Evolutionary conservation across 1,140 invertebrate genomes (phyloP), one percentile per base, ranked within the genome.

Genomic region (Diorhabda sublineata): DNA sequence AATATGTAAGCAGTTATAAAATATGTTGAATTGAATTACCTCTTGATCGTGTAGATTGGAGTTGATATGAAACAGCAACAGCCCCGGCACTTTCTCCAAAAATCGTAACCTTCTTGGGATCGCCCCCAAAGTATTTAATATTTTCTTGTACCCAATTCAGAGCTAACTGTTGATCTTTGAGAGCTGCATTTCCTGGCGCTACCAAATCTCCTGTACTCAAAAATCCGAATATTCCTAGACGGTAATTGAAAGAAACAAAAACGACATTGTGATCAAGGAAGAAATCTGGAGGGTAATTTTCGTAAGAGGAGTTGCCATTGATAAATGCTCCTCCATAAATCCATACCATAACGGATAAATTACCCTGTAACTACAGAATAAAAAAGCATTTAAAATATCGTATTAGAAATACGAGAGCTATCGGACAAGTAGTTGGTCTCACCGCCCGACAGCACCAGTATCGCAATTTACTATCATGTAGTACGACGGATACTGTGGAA

Each of bases 311-410:
- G 1, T 85, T 86, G 3, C 90, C 89, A 66, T 83, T 82, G 5
- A 86, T 83, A 71, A 91, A 91, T 3, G 85, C 86, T 2, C 92
- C 92, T 0, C 91, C 91, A 77, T 93, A 88, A 41, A 94, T 85
- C 86, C 87, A 94, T 2, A 92, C 85, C 69, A 71, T 71, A 2
- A 67, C 66, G 5, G 69, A 44, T 11, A 60, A 41, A 41, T 64
- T 64, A 57, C 45, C 63, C 4, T 3, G 52, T 26, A 64, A 57
- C 45, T 47, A 9, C 7, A 63, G 26, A 52, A 6, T 52, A 52
- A 52, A 52, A 52, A 52, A 52, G 47, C 4, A n/a, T 52, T 52
- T 52, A 8, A 3, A 52, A 4, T 1, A 26, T 26, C 26, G 26
- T 26, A 26, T 26, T 1, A 26, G 26, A 26, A 26, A 26, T 26